Evolutionary conservation across 2,797 vertebrate species (phyloP), one percentile per base, ranked within the genome.

Genomic region (Brachymystax lenok): DNA sequence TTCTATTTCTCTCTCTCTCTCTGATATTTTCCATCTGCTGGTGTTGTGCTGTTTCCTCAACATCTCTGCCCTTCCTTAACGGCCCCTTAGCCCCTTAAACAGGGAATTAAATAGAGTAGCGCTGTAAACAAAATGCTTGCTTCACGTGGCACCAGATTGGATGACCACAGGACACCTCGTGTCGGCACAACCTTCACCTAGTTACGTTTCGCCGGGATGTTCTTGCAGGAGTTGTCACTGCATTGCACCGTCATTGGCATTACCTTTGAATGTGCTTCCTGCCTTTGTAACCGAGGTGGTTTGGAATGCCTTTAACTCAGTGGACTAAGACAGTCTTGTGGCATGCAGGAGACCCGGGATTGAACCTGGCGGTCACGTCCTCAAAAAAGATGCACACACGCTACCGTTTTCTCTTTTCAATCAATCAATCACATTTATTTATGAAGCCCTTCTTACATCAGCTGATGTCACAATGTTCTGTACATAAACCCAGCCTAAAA

Each of bases 21-120:
- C 77, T 85, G 73, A 70, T 68, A 75, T 84, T 76, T 76, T 83
- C 86, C 87, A 88, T 86, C 83, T 89, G 86, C 80, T 78, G 70
- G 75, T 74, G 66, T 56, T 30, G 66, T 72, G 27, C 6, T 4
- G 6, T 85, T 76, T 83, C 80, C 71, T 69, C 82, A 80, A 79
- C 64, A 71, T 82, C 70, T 77, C 86, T 85, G 78, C 84, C 90
- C n/a, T 81, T 85, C 79, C 80, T 80, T 88, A 88, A 89, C 79
- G 73, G 88, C 80, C 80, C 89, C 87, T 90, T 61, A 73, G 86
- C n/a, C n/a, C n/a, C n/a, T n/a, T 88, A 84, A 86, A 87, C 79
- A 85, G 77, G 82, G 82, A 73, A 1, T 74, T 74, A 74, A 61
- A 61, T n/a, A 64, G 74, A 75, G 74, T 78, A 68, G 81, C 83